Evolutionary conservation across 2,797 vertebrate genomes (phyloP).

Genomic region (Aythya fuligula): DNA sequence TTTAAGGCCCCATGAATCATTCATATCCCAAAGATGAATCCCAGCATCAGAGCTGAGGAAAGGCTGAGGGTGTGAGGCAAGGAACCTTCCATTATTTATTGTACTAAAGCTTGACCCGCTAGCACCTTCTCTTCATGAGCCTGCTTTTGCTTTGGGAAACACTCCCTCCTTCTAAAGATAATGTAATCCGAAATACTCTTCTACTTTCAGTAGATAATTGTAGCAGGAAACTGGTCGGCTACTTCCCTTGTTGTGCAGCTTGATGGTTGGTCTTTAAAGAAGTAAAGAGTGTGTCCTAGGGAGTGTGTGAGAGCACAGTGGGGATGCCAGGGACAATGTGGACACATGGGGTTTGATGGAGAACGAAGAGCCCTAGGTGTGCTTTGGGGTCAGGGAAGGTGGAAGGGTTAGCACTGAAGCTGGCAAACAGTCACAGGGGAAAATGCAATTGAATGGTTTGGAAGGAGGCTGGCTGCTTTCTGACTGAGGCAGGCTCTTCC

Average conservation of each 20-base stretch:
- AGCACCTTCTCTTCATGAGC: background rate
- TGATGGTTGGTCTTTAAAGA: background rate
- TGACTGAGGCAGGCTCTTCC: too few relatives aligned
- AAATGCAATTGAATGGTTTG: background rate
- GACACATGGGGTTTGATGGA: background rate
- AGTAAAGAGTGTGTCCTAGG: background rate
- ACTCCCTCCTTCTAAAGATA: background rate
- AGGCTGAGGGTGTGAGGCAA: background rate
- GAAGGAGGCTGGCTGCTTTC: too few relatives aligned
- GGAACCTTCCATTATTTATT: slow-evolving; percentile 58
- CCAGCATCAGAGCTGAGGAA: slow-evolving; percentile 38
- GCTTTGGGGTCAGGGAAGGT: background rate
- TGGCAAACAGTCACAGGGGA: background rate
- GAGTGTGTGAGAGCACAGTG: background rate
- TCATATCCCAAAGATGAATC: slow-evolving; percentile 72
- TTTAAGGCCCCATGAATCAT: slow-evolving; percentile 75
- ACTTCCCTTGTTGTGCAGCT: background rate
- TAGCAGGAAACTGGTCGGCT: background rate
- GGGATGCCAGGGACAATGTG: background rate
- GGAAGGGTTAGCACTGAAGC: background rate
- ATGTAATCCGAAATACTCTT: background rate
- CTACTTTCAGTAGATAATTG: background rate
- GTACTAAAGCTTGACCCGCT: slow-evolving; percentile 32
- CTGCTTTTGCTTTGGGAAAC: slow-evolving; percentile 6
- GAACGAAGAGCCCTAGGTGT: background rate